Conservation (phyloP, 2,797 vertebrate genomes). For the Acanthis flammea region DNA sequence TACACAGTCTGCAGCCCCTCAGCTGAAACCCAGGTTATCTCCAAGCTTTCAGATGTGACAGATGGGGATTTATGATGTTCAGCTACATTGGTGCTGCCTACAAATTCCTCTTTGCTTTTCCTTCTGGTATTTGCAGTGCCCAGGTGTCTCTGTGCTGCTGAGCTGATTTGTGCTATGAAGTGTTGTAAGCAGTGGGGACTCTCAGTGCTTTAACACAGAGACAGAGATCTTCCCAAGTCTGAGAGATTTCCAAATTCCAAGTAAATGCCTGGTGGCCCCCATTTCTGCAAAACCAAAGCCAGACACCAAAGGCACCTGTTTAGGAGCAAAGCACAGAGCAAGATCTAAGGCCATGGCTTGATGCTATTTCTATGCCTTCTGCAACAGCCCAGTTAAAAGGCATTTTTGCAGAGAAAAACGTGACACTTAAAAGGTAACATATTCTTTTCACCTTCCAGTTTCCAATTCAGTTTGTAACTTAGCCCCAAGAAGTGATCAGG, state of each 20-base stretch:
- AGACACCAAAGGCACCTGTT: background rate
- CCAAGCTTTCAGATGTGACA: background rate
- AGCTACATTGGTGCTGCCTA: background rate
- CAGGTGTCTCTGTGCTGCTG: background rate
- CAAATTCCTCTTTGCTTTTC: background rate
- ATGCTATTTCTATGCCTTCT: background rate
- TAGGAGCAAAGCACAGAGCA: background rate
- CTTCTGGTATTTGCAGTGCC: background rate
- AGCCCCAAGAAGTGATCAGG: constrained; percentile 29
- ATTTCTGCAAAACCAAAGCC: background rate
- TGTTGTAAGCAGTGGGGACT: background rate
- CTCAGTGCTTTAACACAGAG: background rate
- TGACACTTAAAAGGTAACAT: constrained; percentile 54
- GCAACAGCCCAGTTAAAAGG: constrained; percentile 21
- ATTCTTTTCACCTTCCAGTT: constrained; percentile 60
- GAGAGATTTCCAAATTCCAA: background rate
- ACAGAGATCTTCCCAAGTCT: background rate
- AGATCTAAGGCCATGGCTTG: background rate
- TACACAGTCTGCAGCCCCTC: background rate
- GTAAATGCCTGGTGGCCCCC: background rate
- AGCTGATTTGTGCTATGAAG: background rate
- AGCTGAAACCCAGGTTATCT: background rate
- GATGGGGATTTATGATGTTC: background rate
- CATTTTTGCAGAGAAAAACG: constrained; percentile 26
- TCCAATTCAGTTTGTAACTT: constrained; percentile 53